A percentile compares a stretch with the other conserved stretches of the same genome.
Evolutionary conservation across 2,888 invertebrate genomes (phyloP).

Genomic region (Yponomeuta malinellus): DNA sequence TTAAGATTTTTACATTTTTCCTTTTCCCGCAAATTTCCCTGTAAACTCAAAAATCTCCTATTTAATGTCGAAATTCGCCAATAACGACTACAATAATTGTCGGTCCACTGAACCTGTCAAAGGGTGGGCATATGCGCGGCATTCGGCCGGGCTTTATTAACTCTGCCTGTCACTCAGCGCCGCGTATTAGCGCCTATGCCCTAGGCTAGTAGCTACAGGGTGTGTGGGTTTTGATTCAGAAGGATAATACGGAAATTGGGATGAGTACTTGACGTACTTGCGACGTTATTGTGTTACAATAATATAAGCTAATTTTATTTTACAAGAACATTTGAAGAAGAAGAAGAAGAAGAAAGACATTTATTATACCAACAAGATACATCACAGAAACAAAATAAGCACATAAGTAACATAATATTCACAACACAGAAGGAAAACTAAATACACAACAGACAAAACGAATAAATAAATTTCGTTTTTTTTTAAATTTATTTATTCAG

Average conservation of each 20-base stretch:
- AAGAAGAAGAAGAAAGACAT: no score
- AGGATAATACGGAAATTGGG: neutral
- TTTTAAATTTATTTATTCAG: no score
- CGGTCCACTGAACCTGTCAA: constrained; percentile 20
- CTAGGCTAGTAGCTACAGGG: constrained; percentile 39
- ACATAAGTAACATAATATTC: no score
- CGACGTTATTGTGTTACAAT: neutral
- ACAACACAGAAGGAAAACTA: no score
- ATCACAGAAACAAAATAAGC: no score
- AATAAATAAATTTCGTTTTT: no score
- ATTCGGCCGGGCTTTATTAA: constrained; percentile 66
- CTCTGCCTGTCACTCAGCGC: constrained; percentile 65
- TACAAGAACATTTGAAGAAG: no score
- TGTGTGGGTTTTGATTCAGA: constrained; percentile 24
- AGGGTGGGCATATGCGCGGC: constrained; percentile 67
- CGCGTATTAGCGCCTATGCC: constrained; percentile 54
- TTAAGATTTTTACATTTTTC: no score
- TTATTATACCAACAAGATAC: no score
- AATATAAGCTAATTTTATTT: no score
- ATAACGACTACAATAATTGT: constrained; percentile 11
- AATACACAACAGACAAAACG: no score
- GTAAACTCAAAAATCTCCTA: neutral
- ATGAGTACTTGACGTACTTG: neutral
- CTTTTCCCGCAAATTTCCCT: no score
- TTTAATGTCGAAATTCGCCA: neutral